A percentile compares a stretch with the other conserved stretches of the same genome.
Evolutionary conservation across 1,140 invertebrate species (phyloP).

Genomic region (Schmidtea mediterranea): DNA sequence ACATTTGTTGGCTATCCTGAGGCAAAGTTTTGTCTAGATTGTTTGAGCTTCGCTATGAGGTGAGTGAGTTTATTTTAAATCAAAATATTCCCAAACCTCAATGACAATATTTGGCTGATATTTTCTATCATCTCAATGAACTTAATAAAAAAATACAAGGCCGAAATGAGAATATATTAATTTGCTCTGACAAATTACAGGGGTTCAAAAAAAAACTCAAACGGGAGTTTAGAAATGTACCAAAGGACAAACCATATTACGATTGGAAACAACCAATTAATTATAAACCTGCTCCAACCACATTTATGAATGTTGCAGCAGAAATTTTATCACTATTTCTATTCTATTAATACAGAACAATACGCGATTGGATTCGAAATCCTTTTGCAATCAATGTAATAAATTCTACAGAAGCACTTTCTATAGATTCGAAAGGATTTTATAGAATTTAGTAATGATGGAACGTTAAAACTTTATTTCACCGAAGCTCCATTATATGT

Average conservation of each 20-base stretch:
- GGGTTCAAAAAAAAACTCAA: neutral
- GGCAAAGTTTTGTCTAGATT: constrained; percentile 1
- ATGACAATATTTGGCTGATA: constrained; percentile 1
- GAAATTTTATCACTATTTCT: constrained; percentile 2
- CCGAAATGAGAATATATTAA: neutral
- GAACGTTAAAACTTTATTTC: too few relatives aligned
- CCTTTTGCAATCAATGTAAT: too few relatives aligned
- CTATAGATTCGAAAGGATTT: too few relatives aligned
- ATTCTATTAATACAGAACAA: neutral
- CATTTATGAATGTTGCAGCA: constrained; percentile 1
- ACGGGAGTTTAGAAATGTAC: neutral
- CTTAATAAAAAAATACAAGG: constrained; percentile 1
- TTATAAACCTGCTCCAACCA: neutral
- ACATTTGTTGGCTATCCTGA: neutral
- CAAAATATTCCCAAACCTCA: neutral
- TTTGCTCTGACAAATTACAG: neutral
- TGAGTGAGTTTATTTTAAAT: neutral
- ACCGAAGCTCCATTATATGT: too few relatives aligned
- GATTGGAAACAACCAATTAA: constrained; percentile 1
- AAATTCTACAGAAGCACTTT: too few relatives aligned
- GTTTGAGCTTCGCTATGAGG: neutral
- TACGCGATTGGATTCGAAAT: too few relatives aligned
- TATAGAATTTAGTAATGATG: too few relatives aligned
- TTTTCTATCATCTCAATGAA: neutral
- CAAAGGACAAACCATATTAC: constrained; percentile 1